Conservation (phyloP, 2,113 vertebrate genomes). For the Drymodes brunneopygia region DNA sequence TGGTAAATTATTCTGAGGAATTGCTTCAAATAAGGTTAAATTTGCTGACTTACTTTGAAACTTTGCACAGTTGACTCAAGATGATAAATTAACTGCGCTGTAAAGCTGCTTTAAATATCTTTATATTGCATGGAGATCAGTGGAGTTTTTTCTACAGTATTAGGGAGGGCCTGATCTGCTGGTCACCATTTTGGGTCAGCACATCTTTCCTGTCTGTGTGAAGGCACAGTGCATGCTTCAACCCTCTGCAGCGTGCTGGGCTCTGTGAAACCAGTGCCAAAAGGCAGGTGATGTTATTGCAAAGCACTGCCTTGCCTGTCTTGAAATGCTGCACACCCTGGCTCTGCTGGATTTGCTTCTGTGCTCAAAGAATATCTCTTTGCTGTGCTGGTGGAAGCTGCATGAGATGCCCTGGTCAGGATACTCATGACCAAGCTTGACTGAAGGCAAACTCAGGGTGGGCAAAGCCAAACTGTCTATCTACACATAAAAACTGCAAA, state of each 20-base stretch:
- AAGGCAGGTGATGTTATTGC: not conserved
- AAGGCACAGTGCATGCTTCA: not conserved
- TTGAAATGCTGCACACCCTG: not conserved
- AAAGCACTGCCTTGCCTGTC: not conserved
- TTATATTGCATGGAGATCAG: not conserved
- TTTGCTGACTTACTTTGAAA: not conserved
- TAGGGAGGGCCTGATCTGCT: not conserved
- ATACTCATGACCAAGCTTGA: not conserved
- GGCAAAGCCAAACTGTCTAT: not conserved
- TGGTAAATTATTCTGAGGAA: not conserved
- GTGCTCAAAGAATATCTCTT: not conserved
- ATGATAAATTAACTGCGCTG: not conserved
- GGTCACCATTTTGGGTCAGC: not conserved
- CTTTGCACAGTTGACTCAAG: not conserved
- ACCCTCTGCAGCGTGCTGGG: not conserved
- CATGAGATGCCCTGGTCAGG: not conserved
- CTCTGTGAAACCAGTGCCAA: not conserved
- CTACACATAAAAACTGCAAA: not conserved
- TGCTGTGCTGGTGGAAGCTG: not conserved
- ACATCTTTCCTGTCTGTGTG: not conserved
- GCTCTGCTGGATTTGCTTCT: not conserved
- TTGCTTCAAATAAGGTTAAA: not conserved
- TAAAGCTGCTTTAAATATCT: not conserved
- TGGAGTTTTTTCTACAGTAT: not conserved
- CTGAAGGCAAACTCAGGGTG: not conserved